Evolutionary conservation across 2,888 invertebrate genomes (phyloP).

Genomic region (Acholoe squamosa): DNA sequence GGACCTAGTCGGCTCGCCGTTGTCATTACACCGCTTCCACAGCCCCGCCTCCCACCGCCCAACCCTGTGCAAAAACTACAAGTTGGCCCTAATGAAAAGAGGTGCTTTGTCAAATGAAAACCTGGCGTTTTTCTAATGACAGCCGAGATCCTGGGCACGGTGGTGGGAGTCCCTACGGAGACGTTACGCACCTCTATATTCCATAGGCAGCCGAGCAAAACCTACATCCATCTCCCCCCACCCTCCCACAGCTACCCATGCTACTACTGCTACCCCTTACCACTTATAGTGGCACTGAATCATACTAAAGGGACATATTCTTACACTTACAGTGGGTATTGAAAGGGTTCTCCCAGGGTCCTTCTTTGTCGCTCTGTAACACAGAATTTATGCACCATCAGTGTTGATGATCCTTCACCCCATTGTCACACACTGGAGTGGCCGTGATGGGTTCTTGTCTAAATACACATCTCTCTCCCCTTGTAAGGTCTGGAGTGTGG

Average conservation of each 20-base stretch:
- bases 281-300: no score
- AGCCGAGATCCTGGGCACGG: conserved; percentile 1
- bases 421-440: no score
- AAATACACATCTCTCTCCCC: no score
- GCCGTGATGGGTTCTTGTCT: no score
- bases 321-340: no score
- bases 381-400: no score
- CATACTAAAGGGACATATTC: no score
- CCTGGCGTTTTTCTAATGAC: not conserved
- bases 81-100: conserved; percentile 21
- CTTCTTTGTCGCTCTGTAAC: no score
- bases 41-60: not conserved
- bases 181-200: not conserved
- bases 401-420: no score
- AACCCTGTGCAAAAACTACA: not conserved
- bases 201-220: conserved; percentile 19
- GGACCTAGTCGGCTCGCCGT: conserved; percentile 9
- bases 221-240: not conserved
- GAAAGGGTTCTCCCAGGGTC: no score
- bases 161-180: not conserved
- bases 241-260: not conserved
- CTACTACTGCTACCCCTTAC: no score
- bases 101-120: not conserved
- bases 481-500: no score
- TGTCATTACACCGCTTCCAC: conserved; percentile 13